Percentiles rank a stretch among this genome's conserved stretches.
phyloP scores from a whole-genome alignment of 2,113 vertebrate species.

The Oncorhynchus kisutch region DNA sequence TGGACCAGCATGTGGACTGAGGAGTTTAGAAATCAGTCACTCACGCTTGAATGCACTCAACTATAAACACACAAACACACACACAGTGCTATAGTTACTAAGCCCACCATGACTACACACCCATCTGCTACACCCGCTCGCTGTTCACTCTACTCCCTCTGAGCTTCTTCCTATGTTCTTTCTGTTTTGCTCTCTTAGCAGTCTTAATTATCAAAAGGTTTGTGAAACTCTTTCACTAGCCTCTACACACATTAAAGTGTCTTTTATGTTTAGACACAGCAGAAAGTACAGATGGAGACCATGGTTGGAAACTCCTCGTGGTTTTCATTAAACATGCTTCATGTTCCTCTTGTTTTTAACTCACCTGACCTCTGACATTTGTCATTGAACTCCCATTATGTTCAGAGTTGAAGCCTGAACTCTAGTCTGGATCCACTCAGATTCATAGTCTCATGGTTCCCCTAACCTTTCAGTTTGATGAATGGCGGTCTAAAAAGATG shows the following conservation, averaged over 20 bases:
- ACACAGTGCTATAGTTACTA: background rate
- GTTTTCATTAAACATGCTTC: background rate
- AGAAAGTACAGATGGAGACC: background rate
- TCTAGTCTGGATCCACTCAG: background rate
- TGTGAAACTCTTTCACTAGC: too few species aligned
- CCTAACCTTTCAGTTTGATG: background rate
- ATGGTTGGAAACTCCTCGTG: background rate
- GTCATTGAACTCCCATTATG: background rate
- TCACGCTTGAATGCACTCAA: background rate
- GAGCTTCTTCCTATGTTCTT: too few species aligned
- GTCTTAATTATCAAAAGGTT: too few species aligned
- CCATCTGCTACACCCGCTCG: too few species aligned
- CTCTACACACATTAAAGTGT: too few species aligned
- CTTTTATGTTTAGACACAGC: too few species aligned
- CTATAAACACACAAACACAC: background rate
- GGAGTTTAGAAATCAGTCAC: constrained; percentile 20
- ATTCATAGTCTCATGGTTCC: constrained; percentile 14
- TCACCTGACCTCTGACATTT: constrained; percentile 6
- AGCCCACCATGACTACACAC: too few species aligned
- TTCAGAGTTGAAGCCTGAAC: background rate
- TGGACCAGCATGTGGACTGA: constrained; percentile 14
- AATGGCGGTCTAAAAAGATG: constrained; percentile 22
- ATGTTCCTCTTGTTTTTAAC: constrained; percentile 21
- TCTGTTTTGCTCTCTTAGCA: too few species aligned
- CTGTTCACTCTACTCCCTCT: too few species aligned